Evolutionary conservation across 2,888 invertebrate species (phyloP).

Genomic region (Choreutis nemorana): DNA sequence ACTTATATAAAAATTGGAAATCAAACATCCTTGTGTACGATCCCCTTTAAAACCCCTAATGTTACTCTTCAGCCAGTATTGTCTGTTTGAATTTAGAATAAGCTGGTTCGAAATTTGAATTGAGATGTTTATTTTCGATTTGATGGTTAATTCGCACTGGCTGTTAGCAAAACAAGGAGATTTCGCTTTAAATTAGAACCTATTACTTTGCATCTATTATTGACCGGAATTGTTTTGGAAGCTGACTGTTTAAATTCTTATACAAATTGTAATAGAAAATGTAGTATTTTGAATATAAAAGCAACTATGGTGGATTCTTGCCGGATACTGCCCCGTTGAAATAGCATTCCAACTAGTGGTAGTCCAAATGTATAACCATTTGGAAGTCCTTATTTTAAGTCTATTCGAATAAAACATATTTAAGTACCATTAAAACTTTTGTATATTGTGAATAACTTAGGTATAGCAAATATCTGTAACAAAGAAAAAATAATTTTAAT

Average conservation of each 20-base stretch:
- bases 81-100: conserved; percentile 54
- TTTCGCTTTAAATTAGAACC: not conserved
- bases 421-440: too few relatives aligned
- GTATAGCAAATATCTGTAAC: too few relatives aligned
- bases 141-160: conserved; percentile 30
- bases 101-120: conserved; percentile 48
- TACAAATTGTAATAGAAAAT: not conserved
- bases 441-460: too few relatives aligned
- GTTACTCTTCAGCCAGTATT: conserved; percentile 34
- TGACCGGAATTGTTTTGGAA: not conserved
- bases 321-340: too few relatives aligned
- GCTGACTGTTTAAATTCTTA: not conserved
- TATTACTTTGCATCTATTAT: not conserved
- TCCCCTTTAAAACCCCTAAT: conserved; percentile 26
- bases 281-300: not conserved
- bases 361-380: too few relatives aligned
- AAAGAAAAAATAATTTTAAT: too few relatives aligned
- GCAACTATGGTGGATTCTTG: too few relatives aligned
- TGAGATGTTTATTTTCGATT: conserved; percentile 51
- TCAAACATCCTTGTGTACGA: conserved; percentile 18
- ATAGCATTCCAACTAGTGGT: too few relatives aligned
- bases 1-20: too few relatives aligned
- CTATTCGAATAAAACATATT: too few relatives aligned
- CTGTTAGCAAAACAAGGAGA: conserved; percentile 2
- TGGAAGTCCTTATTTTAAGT: too few relatives aligned